phyloP scores from a whole-genome alignment of 2,888 invertebrate genomes.

The Nomada goodeniana region DNA sequence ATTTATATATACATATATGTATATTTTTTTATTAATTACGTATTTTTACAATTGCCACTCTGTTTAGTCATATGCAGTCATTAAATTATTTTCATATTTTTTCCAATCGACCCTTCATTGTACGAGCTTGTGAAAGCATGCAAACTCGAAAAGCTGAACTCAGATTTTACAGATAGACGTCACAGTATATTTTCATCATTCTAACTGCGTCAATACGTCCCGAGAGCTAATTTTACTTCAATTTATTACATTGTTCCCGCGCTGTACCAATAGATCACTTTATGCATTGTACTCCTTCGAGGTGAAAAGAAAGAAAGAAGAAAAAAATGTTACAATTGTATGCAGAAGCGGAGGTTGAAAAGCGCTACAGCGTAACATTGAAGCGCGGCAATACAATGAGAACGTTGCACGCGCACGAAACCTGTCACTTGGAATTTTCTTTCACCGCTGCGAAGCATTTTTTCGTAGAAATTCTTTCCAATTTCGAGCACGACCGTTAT shows the following conservation, averaged over 20 bases:
- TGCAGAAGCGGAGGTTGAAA: not conserved
- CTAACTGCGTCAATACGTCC: not conserved
- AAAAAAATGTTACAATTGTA: not conserved
- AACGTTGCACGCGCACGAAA: not conserved
- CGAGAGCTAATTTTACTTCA: not conserved
- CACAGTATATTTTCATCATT: not conserved
- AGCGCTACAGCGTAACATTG: not conserved
- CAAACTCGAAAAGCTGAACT: not conserved
- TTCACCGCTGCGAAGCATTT: not conserved
- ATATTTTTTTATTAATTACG: no score
- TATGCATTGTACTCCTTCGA: not conserved
- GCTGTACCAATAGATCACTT: not conserved
- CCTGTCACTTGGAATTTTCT: not conserved
- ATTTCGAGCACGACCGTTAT: slow-evolving; percentile 15
- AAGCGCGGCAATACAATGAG: not conserved
- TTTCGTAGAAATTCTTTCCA: not conserved
- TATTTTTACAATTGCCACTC: no score
- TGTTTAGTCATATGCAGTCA: no score
- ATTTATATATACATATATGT: no score
- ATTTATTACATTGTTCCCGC: not conserved
- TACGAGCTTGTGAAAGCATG: no score
- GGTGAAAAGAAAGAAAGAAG: not conserved
- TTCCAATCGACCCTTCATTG: no score
- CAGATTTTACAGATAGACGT: not conserved
- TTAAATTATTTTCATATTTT: no score